Percentiles rank a stretch among this genome's conserved stretches.
These are phyloP conservation scores for Apocrypta bakeri DNA, from an alignment of 1,140 invertebrate genomes.

Conservation along the genomic window DNA sequence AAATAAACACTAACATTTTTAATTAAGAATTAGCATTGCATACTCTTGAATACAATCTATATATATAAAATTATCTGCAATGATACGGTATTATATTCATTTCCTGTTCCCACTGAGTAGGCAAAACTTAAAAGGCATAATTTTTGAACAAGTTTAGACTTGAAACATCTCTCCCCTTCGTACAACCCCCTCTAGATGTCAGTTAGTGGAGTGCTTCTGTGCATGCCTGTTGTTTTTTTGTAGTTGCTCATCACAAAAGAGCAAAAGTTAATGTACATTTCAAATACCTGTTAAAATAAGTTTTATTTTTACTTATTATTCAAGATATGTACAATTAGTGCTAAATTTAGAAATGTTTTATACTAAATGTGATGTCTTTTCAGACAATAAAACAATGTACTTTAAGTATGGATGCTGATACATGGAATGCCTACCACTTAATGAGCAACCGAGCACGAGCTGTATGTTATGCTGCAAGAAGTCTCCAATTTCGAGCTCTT, in stretches of 20 bases:
- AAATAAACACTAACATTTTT: too few relatives aligned
- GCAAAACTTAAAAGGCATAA: not conserved
- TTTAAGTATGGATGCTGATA: conserved; percentile 79
- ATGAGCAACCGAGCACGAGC: conserved; percentile 81
- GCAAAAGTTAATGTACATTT: not conserved
- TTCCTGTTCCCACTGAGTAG: not conserved
- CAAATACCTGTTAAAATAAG: conserved; percentile 3
- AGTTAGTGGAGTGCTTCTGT: not conserved
- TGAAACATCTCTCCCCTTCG: conserved; percentile 57
- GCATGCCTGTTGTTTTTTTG: not conserved
- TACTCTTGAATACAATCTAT: not conserved
- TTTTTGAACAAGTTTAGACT: conserved; percentile 60
- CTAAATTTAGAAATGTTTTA: conserved; percentile 25
- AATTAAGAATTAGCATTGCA: too few relatives aligned
- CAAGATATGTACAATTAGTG: not conserved
- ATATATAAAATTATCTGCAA: not conserved
- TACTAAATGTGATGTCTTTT: conserved; percentile 45
- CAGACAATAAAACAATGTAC: conserved; percentile 80
- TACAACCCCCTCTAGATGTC: not conserved
- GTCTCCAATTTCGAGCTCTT: conserved; percentile 80
- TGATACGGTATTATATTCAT: not conserved
- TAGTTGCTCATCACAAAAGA: not conserved
- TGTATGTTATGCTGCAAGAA: conserved; percentile 80
- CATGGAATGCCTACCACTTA: conserved; percentile 83
- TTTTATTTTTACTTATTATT: conserved; percentile 9